phyloP scores from a whole-genome alignment of 2,888 invertebrate genomes.

The Philereme transversata region DNA sequence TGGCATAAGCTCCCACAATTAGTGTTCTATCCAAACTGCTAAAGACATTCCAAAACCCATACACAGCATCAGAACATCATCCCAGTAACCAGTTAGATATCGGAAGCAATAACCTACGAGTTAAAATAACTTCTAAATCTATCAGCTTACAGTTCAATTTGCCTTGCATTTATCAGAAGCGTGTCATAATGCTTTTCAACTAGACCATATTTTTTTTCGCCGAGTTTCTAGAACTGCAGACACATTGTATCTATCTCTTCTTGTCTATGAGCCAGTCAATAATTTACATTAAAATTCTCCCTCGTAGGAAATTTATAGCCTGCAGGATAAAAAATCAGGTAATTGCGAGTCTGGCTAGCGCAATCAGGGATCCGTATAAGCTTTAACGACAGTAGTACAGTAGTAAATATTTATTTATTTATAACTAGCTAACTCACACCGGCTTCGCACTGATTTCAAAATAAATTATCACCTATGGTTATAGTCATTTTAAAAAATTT shows the following conservation, averaged over 20 bases:
- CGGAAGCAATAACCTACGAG: slow-evolving; percentile 15
- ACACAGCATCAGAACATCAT: slow-evolving; percentile 8
- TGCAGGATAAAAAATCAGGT: too few species aligned
- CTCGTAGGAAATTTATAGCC: slow-evolving; percentile 28
- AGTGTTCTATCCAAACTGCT: slow-evolving; percentile 7
- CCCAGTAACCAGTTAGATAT: slow-evolving; percentile 9
- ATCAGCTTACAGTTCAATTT: slow-evolving; percentile 2
- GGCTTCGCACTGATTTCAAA: too few species aligned
- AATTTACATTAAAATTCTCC: slow-evolving; percentile 29
- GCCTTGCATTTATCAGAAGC: background rate
- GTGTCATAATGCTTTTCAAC: slow-evolving; percentile 22
- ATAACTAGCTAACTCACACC: too few species aligned
- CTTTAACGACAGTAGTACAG: too few species aligned
- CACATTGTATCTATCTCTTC: slow-evolving; percentile 9
- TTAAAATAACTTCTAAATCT: slow-evolving; percentile 6
- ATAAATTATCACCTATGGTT: too few species aligned
- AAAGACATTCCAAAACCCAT: slow-evolving; percentile 20
- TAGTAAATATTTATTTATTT: too few species aligned
- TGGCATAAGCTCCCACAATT: slow-evolving; percentile 23
- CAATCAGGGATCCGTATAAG: too few species aligned
- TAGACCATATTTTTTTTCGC: slow-evolving; percentile 11
- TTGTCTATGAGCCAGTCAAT: slow-evolving; percentile 20
- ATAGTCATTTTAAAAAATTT: too few species aligned
- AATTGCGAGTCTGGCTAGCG: slow-evolving; percentile 6
- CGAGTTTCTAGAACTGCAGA: slow-evolving; percentile 21